A percentile compares a stretch with the other conserved stretches of the same genome.
These are phyloP conservation scores for Natator depressus DNA, from an alignment of 2,113 vertebrate genomes.

Conservation along the genomic window DNA sequence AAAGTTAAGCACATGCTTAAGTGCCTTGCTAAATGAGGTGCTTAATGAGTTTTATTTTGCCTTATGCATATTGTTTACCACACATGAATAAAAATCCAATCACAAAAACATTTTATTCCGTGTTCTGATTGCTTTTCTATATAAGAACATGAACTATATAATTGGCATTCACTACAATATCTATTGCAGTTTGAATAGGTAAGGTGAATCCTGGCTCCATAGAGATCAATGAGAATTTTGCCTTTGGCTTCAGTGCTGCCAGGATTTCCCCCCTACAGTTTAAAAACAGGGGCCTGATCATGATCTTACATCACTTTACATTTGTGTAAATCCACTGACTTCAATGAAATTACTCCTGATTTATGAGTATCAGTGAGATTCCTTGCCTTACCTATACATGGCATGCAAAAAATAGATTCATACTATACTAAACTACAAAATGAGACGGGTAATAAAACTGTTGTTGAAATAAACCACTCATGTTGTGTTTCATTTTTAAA, in stretches of 20 bases:
- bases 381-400: neutral
- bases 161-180: neutral
- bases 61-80: neutral
- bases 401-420: neutral
- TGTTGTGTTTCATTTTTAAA: neutral
- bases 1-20: neutral
- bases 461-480: neutral
- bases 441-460: neutral
- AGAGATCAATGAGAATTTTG: neutral
- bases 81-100: neutral
- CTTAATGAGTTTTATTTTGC: neutral
- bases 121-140: neutral
- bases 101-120: neutral
- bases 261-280: neutral
- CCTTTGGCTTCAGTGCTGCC: neutral
- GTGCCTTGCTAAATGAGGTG: neutral
- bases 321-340: neutral
- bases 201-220: neutral
- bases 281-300: neutral
- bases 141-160: neutral
- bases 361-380: neutral
- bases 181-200: neutral
- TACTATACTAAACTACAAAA: neutral
- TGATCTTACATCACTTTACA: rapidly evolving
- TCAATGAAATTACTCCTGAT: neutral